phyloP scores from a whole-genome alignment of 2,113 vertebrate species.

The Prinia subflava region DNA sequence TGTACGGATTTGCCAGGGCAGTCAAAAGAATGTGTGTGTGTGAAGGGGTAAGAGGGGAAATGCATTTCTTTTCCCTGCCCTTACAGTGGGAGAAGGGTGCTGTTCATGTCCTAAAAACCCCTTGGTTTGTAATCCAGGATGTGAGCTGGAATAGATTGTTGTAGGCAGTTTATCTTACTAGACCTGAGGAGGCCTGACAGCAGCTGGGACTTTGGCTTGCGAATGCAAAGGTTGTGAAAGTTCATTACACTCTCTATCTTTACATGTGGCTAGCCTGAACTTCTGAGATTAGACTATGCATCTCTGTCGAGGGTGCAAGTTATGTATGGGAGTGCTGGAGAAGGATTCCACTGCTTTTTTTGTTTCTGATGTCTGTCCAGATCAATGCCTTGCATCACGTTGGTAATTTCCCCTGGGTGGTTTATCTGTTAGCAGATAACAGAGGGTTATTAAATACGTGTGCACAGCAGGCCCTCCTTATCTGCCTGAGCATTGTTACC shows the following conservation, averaged over 20 bases:
- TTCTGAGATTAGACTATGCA: neutral
- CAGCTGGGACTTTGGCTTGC: neutral
- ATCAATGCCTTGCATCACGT: neutral
- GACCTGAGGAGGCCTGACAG: neutral
- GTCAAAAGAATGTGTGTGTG: neutral
- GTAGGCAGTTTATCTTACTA: neutral
- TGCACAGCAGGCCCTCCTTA: neutral
- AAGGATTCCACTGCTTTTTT: neutral
- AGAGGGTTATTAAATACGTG: constrained; percentile 13
- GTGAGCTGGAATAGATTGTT: neutral
- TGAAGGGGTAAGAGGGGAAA: neutral
- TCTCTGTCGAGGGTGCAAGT: neutral
- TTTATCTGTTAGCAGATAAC: constrained; percentile 30
- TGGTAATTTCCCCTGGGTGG: constrained; percentile 30
- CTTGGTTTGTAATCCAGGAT: neutral
- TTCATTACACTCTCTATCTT: neutral
- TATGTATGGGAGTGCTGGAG: neutral
- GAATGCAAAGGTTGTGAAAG: neutral
- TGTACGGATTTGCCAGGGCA: neutral
- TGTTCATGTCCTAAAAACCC: neutral
- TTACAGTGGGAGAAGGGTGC: neutral
- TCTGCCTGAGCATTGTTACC: constrained; percentile 7
- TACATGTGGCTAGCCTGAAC: neutral
- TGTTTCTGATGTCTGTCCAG: neutral
- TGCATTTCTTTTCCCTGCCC: neutral